These are phyloP conservation scores for Bombus breviceps DNA, from an alignment of 1,140 invertebrate genomes.

Conservation along the genomic window DNA sequence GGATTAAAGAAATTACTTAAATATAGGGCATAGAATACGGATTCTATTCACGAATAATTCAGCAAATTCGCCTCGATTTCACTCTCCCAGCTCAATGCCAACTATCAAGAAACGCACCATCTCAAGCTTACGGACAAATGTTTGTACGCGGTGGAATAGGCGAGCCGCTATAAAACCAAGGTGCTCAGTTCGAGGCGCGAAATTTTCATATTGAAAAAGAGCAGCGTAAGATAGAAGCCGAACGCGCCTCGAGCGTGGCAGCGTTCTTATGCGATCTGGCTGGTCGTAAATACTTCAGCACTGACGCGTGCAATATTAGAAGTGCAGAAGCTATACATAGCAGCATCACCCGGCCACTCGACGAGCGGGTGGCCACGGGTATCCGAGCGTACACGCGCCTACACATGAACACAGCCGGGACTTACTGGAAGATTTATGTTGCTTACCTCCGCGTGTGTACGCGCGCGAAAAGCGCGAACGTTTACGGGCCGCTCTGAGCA, in stretches of 20 bases:
- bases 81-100: neutral
- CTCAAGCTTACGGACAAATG: neutral
- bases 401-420: neutral
- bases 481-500: slow-evolving; percentile 37
- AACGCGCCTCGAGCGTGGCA: slow-evolving; percentile 1
- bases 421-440: slow-evolving; percentile 74
- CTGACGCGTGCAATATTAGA: slow-evolving; percentile 80
- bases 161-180: slow-evolving; percentile 17
- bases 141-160: neutral
- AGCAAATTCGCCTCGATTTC: neutral
- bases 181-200: neutral
- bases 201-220: slow-evolving; percentile 40
- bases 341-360: slow-evolving; percentile 75
- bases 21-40: too few species aligned
- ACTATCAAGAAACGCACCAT: neutral
- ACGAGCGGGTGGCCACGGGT: slow-evolving; percentile 56
- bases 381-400: slow-evolving; percentile 51
- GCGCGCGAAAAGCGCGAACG: slow-evolving; percentile 57
- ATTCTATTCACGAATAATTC: neutral
- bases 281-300: slow-evolving; percentile 80
- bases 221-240: slow-evolving; percentile 33
- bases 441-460: slow-evolving; percentile 64
- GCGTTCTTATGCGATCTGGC: slow-evolving; percentile 66
- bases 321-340: slow-evolving; percentile 71
- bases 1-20: too few species aligned